Evolutionary conservation across 2,888 invertebrate genomes (phyloP).

Genomic region (Odontomyia ornata): DNA sequence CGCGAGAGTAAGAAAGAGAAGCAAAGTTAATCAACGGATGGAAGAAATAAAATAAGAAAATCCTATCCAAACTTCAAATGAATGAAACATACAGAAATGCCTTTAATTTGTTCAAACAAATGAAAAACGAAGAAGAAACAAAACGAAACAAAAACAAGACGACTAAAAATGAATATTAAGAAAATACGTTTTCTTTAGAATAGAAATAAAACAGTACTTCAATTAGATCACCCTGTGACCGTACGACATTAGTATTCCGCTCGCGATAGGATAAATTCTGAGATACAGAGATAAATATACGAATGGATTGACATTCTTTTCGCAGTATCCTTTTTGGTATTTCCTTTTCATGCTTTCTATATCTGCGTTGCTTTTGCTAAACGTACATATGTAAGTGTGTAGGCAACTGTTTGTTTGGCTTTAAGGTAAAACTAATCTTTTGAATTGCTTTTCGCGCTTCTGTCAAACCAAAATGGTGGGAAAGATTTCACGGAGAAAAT

Average conservation of each 20-base stretch:
- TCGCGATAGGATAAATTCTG: neutral
- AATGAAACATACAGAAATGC: neutral
- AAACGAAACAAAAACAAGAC: neutral
- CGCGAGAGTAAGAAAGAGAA: neutral
- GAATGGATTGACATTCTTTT: no score
- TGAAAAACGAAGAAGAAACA: slow-evolving; percentile 1
- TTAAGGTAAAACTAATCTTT: slow-evolving; percentile 40
- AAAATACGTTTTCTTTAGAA: neutral
- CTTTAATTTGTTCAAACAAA: neutral
- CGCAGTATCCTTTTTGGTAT: neutral
- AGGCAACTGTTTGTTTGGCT: neutral
- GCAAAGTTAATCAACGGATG: no score
- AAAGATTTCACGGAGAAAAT: no score
- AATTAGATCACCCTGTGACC: slow-evolving; percentile 22
- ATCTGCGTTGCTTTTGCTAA: no score
- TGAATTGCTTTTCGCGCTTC: slow-evolving; percentile 36
- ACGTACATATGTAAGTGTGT: no score
- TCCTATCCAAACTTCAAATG: neutral
- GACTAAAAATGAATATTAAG: neutral
- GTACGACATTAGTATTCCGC: slow-evolving; percentile 17
- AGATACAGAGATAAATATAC: no score
- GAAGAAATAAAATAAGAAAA: no score
- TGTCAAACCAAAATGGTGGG: neutral
- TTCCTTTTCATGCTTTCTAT: neutral
- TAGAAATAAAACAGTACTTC: slow-evolving; percentile 20